These are phyloP conservation scores for Lindbergichthys nudifrons DNA, from an alignment of 2,797 vertebrate genomes.

Conservation along the genomic window DNA sequence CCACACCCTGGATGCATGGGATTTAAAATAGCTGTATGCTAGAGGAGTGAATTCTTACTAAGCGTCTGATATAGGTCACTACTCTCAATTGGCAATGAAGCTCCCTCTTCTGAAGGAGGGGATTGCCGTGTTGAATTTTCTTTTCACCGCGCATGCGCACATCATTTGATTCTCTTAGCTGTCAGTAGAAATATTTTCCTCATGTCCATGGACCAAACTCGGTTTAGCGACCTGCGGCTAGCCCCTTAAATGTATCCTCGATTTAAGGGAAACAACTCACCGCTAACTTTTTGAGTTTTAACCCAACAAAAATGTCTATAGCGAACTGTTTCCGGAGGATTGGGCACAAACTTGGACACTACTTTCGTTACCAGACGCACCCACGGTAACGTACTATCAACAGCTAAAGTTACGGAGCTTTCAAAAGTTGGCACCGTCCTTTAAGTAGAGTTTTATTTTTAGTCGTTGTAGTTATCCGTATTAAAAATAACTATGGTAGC, in stretches of 20 bases:
- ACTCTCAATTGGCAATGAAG: conserved; percentile 40
- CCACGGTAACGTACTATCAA: conserved; percentile 13
- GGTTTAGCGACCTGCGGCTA: background rate
- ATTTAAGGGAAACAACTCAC: background rate
- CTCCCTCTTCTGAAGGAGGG: conserved; percentile 28
- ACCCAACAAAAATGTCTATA: background rate
- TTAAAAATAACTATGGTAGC: conserved; percentile 16
- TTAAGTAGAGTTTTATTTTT: background rate
- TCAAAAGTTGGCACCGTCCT: background rate
- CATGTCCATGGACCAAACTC: conserved; percentile 16
- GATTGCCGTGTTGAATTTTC: conserved; percentile 1
- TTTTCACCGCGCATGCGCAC: conserved; percentile 70
- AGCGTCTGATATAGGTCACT: conserved; percentile 36
- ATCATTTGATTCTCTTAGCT: conserved; percentile 62
- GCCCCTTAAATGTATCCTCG: background rate
- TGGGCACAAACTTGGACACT: conserved; percentile 6
- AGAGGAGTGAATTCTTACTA: conserved; percentile 12
- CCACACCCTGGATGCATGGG: conserved; percentile 39
- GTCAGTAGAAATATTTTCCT: conserved; percentile 68
- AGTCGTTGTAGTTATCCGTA: background rate
- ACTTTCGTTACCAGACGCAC: conserved; percentile 6
- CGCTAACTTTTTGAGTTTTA: background rate
- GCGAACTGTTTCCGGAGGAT: conserved; percentile 9
- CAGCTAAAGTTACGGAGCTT: background rate
- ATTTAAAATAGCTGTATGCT: conserved; percentile 57